These are phyloP conservation scores for Argyra leucocephala DNA, from an alignment of 2,888 invertebrate species.

Conservation along the genomic window DNA sequence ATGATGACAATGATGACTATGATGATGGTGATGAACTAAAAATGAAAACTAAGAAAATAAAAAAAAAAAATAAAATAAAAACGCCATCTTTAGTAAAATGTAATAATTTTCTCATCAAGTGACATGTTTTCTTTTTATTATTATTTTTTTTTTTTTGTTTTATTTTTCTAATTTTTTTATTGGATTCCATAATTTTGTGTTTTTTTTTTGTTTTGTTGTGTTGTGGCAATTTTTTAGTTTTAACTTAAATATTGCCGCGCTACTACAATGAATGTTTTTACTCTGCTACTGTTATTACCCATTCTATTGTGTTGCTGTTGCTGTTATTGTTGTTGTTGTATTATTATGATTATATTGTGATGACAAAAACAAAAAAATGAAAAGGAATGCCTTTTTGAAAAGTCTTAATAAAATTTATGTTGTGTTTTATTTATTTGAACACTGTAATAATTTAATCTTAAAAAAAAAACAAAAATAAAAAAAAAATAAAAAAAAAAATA, in stretches of 20 bases:
- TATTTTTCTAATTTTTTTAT: too few relatives aligned
- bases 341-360: too few relatives aligned
- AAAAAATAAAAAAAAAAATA: not conserved
- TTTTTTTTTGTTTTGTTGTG: too few relatives aligned
- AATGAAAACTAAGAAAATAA: not conserved
- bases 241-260: too few relatives aligned
- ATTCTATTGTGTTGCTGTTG: too few relatives aligned
- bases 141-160: too few relatives aligned
- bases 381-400: not conserved
- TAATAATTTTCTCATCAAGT: constrained; percentile 4
- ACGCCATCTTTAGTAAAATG: constrained; percentile 4
- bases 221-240: too few relatives aligned
- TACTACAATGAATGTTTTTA: too few relatives aligned
- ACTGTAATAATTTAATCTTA: not conserved
- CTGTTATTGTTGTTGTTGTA: too few relatives aligned
- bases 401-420: constrained; percentile 6
- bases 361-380: not conserved
- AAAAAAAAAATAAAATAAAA: not conserved
- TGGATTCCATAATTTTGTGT: too few relatives aligned
- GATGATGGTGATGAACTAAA: not conserved
- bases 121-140: not conserved
- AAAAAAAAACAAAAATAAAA: not conserved
- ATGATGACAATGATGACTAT: not conserved
- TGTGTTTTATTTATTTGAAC: constrained; percentile 3
- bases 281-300: too few relatives aligned